Percentiles rank a stretch among this genome's conserved stretches.
phyloP scores from a whole-genome alignment of 2,888 invertebrate species.

The Nomada hirtipes region DNA sequence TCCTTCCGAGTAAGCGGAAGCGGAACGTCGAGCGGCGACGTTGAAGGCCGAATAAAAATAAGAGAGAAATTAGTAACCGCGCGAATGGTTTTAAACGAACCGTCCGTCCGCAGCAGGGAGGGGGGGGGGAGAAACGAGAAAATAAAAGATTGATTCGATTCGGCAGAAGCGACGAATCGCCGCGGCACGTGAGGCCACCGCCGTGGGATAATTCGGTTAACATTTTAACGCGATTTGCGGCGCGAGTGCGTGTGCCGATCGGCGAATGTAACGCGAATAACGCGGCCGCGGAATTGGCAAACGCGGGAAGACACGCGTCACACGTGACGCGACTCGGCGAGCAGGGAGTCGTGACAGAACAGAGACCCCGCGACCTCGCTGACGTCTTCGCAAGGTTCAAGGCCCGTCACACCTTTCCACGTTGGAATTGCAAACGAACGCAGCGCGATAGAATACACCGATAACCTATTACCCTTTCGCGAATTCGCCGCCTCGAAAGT shows the following conservation, averaged over 20 bases:
- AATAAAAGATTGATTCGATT: constrained; percentile 53
- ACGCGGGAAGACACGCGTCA: constrained; percentile 1
- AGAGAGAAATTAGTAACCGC: too few species aligned
- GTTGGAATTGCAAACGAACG: constrained; percentile 43
- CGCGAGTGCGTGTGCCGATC: constrained; percentile 40
- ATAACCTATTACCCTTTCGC: neutral
- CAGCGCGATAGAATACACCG: constrained; percentile 6
- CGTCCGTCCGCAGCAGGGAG: too few species aligned
- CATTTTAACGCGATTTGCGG: constrained; percentile 58
- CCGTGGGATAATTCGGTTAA: constrained; percentile 55
- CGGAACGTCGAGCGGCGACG: too few species aligned
- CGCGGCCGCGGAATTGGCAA: constrained; percentile 12
- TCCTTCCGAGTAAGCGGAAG: neutral
- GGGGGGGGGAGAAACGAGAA: neutral
- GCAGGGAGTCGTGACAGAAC: neutral
- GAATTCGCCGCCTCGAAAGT: too few species aligned
- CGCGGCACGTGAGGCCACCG: constrained; percentile 26
- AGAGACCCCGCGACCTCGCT: constrained; percentile 34
- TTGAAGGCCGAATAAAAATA: too few species aligned
- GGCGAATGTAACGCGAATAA: constrained; percentile 51
- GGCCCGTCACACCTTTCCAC: constrained; percentile 36
- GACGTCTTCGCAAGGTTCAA: constrained; percentile 50
- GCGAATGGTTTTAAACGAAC: neutral
- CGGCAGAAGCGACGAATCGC: constrained; percentile 34
- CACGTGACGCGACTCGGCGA: constrained; percentile 29